Evolutionary conservation across 2,888 invertebrate species (phyloP).

Genomic region (Drosophila mettleri): DNA sequence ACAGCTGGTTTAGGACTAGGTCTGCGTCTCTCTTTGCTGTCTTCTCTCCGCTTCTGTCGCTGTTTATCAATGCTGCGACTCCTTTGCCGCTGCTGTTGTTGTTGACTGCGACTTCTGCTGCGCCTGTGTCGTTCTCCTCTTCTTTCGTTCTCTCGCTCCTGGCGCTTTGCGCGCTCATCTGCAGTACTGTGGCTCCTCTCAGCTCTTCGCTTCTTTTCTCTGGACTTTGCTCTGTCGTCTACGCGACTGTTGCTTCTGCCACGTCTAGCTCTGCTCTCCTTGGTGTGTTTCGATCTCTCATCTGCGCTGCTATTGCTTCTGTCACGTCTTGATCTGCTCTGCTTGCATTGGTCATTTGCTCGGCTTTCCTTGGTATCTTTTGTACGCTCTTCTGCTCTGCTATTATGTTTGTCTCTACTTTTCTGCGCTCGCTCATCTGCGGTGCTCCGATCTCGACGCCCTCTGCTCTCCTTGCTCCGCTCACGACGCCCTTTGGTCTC

Average conservation of each 20-base stretch:
- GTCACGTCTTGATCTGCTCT: neutral
- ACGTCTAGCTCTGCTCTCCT: neutral
- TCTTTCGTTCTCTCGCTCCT: constrained; percentile 1
- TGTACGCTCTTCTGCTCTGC: neutral
- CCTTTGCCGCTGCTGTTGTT: constrained; percentile 5
- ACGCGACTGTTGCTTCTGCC: constrained; percentile 20
- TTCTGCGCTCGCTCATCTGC: neutral
- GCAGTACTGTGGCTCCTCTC: constrained; percentile 10
- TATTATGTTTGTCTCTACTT: neutral
- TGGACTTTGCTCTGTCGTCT: constrained; percentile 3
- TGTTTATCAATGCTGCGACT: constrained; percentile 24
- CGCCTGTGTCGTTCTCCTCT: neutral
- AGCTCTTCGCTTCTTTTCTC: constrained; percentile 6
- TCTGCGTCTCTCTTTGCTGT: constrained; percentile 5
- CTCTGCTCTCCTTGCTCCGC: too few relatives aligned
- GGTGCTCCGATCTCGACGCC: too few relatives aligned
- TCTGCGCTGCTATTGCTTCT: constrained; percentile 12
- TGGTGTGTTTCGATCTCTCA: neutral
- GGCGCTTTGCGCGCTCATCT: constrained; percentile 1
- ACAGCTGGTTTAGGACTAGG: constrained; percentile 18
- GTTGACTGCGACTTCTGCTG: constrained; percentile 33
- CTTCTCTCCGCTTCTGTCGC: constrained; percentile 13
- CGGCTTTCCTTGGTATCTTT: neutral
- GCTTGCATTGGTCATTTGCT: too few relatives aligned
- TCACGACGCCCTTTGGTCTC: too few relatives aligned